Conservation (phyloP, 2,113 vertebrate genomes). For the Paradoxurus hermaphroditus region DNA sequence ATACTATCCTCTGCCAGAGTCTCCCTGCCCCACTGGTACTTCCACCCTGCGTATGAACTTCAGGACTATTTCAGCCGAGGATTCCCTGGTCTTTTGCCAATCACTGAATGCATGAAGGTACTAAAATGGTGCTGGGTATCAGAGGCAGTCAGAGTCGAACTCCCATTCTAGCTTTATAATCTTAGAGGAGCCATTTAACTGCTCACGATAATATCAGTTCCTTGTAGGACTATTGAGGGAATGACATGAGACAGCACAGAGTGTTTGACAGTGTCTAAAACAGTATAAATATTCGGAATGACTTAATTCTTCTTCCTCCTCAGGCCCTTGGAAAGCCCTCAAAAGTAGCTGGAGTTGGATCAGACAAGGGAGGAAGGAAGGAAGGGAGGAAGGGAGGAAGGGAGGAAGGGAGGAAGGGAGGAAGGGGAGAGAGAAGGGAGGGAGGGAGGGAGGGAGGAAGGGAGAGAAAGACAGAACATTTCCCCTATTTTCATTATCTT, state of each 20-base stretch:
- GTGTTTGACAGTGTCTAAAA: not conserved
- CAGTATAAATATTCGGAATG: not conserved
- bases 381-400: not conserved
- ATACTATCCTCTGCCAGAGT: not conserved
- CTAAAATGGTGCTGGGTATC: not conserved
- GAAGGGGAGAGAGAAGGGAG: not conserved
- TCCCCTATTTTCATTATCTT: not conserved
- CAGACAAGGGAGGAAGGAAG: not conserved
- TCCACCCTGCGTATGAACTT: not conserved
- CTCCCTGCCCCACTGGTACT: not conserved
- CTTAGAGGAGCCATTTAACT: not conserved
- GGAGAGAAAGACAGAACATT: not conserved
- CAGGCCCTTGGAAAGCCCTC: not conserved
- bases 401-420: not conserved
- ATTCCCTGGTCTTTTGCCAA: not conserved
- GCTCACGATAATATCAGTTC: too few relatives aligned
- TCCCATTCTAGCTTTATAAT: not conserved
- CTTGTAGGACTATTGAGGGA: not conserved
- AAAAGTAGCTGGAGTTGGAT: not conserved
- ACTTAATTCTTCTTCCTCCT: not conserved
- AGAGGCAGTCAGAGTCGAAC: not conserved
- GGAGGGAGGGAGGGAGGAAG: not conserved
- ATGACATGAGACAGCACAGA: not conserved
- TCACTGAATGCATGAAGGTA: not conserved
- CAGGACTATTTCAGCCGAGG: not conserved